Evolutionary conservation across 2,797 vertebrate genomes (phyloP), one percentile per base, ranked within the genome.

Genomic region (Naso thynnoides): DNA sequence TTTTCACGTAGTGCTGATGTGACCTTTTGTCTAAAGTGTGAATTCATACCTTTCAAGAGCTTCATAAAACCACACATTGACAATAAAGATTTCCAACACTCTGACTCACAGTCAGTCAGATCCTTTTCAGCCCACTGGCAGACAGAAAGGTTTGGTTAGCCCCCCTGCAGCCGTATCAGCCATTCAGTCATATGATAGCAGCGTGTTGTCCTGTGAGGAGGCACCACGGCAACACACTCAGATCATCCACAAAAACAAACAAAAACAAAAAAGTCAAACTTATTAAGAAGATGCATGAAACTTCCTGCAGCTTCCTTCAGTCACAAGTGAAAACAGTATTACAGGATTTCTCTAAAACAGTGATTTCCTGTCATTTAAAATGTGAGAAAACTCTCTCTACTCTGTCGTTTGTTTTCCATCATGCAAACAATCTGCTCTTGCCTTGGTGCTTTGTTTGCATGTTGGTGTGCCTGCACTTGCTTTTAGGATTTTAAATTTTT

Each of bases 391-490:
- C 16, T 29, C 15, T 49, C 18, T 27, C 14, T 64, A 23, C 36
- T 55, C 2, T 29, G n/a, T 24, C 5, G 4, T 39, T 36, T 23
- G 13, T 19, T 53, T 3, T 18, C 33, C 29, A 49, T 60, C 27
- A 6, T 64, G n/a, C 54, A 72, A 33, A 70, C 36, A 44, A 39
- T 73, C 54, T 48, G 59, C 58, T 76, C 41, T 26, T n/a, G 16
- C 33, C 36, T 53, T 45, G 33, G 44, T 31, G 16, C 29, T 48
- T 73, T 57, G 16, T 75, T 79, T 76, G 26, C 52, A 64, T 71
- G 76, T 41, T 13, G 50, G 5, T 24, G 61, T 1, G 9, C 42
- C 45, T 0, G 65, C 76, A 18, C 60, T 61, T 50, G 33, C n/a
- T 48, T 52, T n/a, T 8, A 42, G 47, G 15, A 63, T 65, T 27